Conservation (phyloP, 92 coral and sea anemone species). For the Parazoanthus darwini region DNA sequence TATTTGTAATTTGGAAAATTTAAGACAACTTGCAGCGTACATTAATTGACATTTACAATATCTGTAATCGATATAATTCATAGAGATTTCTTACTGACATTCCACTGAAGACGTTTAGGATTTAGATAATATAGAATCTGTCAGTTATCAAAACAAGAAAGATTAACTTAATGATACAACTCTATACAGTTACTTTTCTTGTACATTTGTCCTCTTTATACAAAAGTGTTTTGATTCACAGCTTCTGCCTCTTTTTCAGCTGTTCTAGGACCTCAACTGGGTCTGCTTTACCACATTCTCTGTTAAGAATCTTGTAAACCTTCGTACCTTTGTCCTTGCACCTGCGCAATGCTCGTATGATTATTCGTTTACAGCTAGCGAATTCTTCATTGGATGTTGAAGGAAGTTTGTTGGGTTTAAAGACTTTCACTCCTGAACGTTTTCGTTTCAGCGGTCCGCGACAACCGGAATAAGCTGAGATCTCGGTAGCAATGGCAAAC, state of each 20-base stretch:
- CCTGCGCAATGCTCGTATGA: slow-evolving; percentile 3
- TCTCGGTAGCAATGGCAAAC: slow-evolving; percentile 3
- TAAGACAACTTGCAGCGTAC: too few relatives aligned
- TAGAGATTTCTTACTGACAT: too few relatives aligned
- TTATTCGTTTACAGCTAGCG: neutral
- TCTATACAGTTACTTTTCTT: too few relatives aligned
- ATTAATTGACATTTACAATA: too few relatives aligned
- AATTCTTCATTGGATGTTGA: neutral
- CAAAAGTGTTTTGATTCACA: too few relatives aligned
- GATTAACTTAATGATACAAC: too few relatives aligned
- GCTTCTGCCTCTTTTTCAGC: neutral
- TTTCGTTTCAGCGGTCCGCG: slow-evolving; percentile 8
- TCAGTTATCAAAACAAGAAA: too few relatives aligned
- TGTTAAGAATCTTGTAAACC: neutral
- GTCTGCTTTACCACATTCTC: neutral
- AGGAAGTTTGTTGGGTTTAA: neutral
- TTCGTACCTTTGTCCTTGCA: neutral
- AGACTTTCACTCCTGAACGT: slow-evolving; percentile 6
- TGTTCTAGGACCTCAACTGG: slow-evolving; percentile 22
- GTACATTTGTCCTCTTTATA: too few relatives aligned
- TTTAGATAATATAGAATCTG: too few relatives aligned
- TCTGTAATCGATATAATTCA: too few relatives aligned
- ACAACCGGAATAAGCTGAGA: neutral
- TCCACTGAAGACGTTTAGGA: too few relatives aligned
- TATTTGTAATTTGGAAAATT: too few relatives aligned